Evolutionary conservation across 2,888 invertebrate species (phyloP), one percentile per base, ranked within the genome.

Genomic region (Euplagia quadripunctaria): DNA sequence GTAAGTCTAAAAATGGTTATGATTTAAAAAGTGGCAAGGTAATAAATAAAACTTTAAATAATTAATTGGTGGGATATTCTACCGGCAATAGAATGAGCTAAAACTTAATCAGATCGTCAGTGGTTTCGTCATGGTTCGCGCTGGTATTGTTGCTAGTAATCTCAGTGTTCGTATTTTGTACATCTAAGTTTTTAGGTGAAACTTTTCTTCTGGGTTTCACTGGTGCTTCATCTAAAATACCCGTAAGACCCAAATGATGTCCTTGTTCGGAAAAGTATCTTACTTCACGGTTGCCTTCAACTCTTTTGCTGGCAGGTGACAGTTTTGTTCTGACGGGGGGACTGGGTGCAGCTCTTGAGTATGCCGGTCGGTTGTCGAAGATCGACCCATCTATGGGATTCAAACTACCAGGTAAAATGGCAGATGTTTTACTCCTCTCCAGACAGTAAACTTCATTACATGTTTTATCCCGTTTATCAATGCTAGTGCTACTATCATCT

Each of bases 21-120:
- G 49, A 52, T 64, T 71, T 61, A 49, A 81, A 58, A 71, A 84
- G 68, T 84, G 83, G 83, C 83, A 83, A 83, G 84, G 68, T 66
- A 70, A 73, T 79, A 75, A 74, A 79, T 73, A 70, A 71, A 72
- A 73, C 20, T 72, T 79, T 79, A 82, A 78, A 77, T 78, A 82
- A 84, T 83, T 78, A 82, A 84, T 83, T 78, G 88, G 88, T 89
- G 89, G 88, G 88, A 87, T 79, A 71, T 73, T 64, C 67, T 76
- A 82, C 52, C 46, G 82, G 71, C 69, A 74, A 16, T 68, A 71
- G 31, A 61, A 67, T 64, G 67, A 76, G 74, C 85, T 89, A 96
- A 92, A 95, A 95, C 82, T 93, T 88, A 77, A 96, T 96, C 82
- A 96, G 93, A 90, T 96, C 96, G 79, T 94, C 93, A 84, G 79